Base-by-base conservation (phyloP, 2,797 vertebrate genomes). In the Sorex maritimensis region DNA sequence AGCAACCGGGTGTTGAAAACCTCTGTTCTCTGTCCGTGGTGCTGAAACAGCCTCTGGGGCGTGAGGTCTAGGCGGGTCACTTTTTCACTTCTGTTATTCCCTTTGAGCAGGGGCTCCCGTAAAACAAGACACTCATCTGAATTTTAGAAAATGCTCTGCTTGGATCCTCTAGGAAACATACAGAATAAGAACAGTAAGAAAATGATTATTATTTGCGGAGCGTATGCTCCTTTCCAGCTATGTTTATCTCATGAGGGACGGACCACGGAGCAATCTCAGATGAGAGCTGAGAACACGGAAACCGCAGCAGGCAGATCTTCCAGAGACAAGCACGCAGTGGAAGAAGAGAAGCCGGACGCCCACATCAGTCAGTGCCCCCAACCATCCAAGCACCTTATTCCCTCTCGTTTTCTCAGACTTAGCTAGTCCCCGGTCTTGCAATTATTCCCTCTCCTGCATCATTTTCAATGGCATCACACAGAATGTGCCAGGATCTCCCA, bases 21-120 rank as follows among this genome's bases (percentile, higher is more conserved):
- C 1, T 0, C 10, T 0, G 10, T 86, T 72, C 28, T 5, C 65
- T 55, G 28, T 81, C 75, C 17, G 58, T 21, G 10, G 1, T 52
- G 55, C 94, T 85, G 82, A 82, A 72, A 28, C n/a, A 17, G 3
- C 34, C 38, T 91, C 61, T 12, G 14, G 5, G 49, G 55, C 8
- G 28, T 13, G 75, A 63, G n/a, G 65, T 13, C 77, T 75, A 30
- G 52, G 52, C 24, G 23, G 49, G 52, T 92, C n/a, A 41, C 49
- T 69, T 67, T 55, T 55, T 3, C 3, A 34, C 90, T 85, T 74
- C 68, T 28, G 77, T 7, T 65, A 77, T 58, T 58, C 67, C 55
- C 30, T 0, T 44, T 44, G 34, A n/a, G 41, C 30, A 67, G 38
- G 41, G 38, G 67, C 49, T 73, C 26, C 34, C 44, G 23, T 26